These are phyloP conservation scores for Ondatra zibethicus DNA, from an alignment of 2,113 vertebrate species.

Conservation along the genomic window DNA sequence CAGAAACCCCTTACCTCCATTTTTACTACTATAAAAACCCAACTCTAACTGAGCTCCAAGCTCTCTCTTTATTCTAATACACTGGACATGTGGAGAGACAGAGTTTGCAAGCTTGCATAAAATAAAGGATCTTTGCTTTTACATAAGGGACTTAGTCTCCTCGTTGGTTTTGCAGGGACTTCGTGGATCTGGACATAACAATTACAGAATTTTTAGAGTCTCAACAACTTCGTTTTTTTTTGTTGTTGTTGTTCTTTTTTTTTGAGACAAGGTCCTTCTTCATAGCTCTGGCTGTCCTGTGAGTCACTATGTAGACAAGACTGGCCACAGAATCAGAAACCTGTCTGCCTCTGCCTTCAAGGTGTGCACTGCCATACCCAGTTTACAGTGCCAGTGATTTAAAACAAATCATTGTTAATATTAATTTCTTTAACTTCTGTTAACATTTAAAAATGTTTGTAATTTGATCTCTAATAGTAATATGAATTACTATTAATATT, in stretches of 20 bases:
- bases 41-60: no score
- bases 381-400: background rate
- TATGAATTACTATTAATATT: background rate
- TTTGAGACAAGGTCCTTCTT: background rate
- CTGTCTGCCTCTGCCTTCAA: background rate
- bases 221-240: background rate
- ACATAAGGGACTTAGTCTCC: no score
- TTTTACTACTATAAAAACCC: no score
- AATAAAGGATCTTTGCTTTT: no score
- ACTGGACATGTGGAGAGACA: no score
- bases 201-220: background rate
- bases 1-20: no score
- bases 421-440: background rate
- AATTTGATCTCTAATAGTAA: background rate
- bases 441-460: background rate
- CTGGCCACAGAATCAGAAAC: background rate
- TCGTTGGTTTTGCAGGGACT: no score
- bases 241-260: background rate
- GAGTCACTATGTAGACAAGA: no score
- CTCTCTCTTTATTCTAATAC: no score
- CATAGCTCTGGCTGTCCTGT: background rate
- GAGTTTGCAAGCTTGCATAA: no score
- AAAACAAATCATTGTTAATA: slow-evolving; percentile 5
- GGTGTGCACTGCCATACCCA: background rate
- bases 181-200: no score